Evolutionary conservation across 2,797 vertebrate genomes (phyloP).

Genomic region (Artibeus jamaicensis): DNA sequence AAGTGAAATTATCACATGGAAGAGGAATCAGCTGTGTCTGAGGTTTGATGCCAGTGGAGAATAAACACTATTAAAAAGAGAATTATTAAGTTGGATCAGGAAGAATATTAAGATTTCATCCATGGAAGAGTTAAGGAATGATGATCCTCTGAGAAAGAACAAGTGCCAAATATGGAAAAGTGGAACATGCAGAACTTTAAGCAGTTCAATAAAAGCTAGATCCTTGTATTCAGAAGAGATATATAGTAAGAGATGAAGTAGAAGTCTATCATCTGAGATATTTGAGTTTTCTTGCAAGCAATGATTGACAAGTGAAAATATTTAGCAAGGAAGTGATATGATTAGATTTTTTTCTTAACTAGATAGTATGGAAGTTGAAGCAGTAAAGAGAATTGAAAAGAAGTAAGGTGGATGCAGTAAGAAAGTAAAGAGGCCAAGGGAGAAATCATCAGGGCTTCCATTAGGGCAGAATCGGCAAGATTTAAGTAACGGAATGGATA

Average conservation of each 20-base stretch:
- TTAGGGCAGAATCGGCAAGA: neutral
- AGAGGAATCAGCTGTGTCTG: neutral
- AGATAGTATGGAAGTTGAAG: neutral
- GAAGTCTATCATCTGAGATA: neutral
- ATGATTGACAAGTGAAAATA: neutral
- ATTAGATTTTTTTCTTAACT: neutral
- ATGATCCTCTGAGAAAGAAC: conserved; percentile 1
- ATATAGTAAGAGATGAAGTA: neutral
- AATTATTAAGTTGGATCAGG: neutral
- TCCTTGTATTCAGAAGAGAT: neutral
- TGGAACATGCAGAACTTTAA: neutral
- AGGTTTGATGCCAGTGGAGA: neutral
- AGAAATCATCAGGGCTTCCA: neutral
- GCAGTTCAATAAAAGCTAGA: neutral
- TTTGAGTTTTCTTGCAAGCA: neutral
- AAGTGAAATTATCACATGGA: neutral
- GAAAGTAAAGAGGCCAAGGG: neutral
- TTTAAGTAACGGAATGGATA: neutral
- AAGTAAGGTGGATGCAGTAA: neutral
- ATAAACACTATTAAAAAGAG: neutral
- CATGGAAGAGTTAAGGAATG: neutral
- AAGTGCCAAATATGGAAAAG: neutral
- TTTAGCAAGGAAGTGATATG: neutral
- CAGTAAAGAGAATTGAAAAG: neutral
- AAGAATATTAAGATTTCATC: neutral